Evolutionary conservation across 2,888 invertebrate genomes (phyloP).

Genomic region (Diaphora mendica): DNA sequence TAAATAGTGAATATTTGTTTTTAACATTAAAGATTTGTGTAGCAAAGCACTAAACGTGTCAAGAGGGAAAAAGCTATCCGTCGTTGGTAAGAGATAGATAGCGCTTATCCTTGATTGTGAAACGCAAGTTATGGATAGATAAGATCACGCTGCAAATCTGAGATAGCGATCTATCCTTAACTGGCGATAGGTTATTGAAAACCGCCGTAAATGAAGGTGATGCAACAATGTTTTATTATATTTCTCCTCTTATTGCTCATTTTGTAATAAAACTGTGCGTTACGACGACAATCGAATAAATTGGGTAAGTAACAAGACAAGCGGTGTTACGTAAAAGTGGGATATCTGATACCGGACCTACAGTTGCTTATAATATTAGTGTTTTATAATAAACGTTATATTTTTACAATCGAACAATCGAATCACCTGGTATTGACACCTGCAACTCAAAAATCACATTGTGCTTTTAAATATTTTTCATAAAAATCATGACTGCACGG

Average conservation of each 20-base stretch:
- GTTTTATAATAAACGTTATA: neutral
- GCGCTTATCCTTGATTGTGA: no score
- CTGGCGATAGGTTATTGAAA: no score
- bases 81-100: no score
- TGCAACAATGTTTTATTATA: slow-evolving; percentile 60
- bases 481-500: no score
- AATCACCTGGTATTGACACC: neutral
- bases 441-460: neutral
- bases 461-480: no score
- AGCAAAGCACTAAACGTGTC: no score
- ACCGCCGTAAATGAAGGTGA: slow-evolving; percentile 68
- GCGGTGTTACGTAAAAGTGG: slow-evolving; percentile 11
- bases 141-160: no score
- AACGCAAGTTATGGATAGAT: no score
- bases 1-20: no score
- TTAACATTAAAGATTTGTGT: no score
- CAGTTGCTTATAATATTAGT: neutral
- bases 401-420: neutral
- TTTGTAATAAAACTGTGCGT: slow-evolving; percentile 41
- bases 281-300: slow-evolving; percentile 19
- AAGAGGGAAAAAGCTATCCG: no score
- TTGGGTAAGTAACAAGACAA: slow-evolving; percentile 16
- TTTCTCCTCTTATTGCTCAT: slow-evolving; percentile 46
- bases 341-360: slow-evolving; percentile 1
- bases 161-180: no score